phyloP scores from a whole-genome alignment of 2,113 vertebrate species.

The Pelodiscus sinensis region DNA sequence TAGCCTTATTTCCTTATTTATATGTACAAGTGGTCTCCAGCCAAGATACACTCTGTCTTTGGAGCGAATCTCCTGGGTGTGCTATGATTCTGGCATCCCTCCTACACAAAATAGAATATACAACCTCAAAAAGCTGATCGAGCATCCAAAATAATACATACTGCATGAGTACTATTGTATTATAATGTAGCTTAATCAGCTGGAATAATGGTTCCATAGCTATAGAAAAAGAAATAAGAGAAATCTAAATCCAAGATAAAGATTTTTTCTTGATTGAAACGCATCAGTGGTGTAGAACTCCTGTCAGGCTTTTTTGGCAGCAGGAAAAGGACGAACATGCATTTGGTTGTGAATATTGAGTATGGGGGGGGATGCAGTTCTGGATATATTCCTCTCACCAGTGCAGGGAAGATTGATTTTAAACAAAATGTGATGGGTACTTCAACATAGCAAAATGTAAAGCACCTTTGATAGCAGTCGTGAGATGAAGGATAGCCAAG shows the following conservation, averaged over 20 bases:
- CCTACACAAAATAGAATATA: not conserved
- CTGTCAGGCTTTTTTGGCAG: accelerated
- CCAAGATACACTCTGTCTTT: not conserved
- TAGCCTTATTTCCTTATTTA: not conserved
- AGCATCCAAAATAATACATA: not conserved
- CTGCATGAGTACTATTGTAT: not conserved
- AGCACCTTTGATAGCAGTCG: not conserved
- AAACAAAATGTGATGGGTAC: not conserved
- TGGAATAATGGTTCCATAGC: not conserved
- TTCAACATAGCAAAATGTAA: not conserved
- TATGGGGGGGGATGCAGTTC: not conserved
- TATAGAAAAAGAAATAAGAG: not conserved
- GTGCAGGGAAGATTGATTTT: not conserved
- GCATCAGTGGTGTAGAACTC: not conserved
- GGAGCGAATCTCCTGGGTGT: not conserved
- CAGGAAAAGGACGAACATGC: not conserved
- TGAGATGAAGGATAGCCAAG: not conserved
- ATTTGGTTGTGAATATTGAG: not conserved
- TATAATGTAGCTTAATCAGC: not conserved
- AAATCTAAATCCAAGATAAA: not conserved
- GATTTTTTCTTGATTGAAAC: not conserved
- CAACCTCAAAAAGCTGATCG: not conserved
- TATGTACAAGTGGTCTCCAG: not conserved
- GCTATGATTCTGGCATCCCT: not conserved
- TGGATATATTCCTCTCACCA: not conserved